These are phyloP conservation scores for Megalopta genalis DNA, from an alignment of 1,140 invertebrate species.

Conservation along the genomic window DNA sequence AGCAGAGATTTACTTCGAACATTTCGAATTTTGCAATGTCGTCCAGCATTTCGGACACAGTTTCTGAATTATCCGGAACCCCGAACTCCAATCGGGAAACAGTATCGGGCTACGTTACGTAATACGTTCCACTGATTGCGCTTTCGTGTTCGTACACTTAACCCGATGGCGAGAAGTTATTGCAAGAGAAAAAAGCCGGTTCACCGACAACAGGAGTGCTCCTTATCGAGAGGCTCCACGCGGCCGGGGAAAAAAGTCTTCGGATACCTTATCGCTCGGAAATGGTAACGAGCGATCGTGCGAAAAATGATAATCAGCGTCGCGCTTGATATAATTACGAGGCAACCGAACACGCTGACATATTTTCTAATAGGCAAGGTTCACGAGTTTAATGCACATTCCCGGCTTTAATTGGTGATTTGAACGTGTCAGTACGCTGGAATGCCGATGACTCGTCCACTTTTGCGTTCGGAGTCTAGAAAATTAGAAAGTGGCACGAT, in stretches of 20 bases:
- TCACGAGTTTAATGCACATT: not conserved
- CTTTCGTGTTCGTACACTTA: conserved; percentile 14
- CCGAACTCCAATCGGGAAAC: not conserved
- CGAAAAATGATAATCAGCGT: conserved; percentile 17
- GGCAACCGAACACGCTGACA: not conserved
- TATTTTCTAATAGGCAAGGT: not conserved
- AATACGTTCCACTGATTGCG: conserved; percentile 7
- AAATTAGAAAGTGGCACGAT: no score
- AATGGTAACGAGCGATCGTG: not conserved
- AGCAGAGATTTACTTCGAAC: not conserved
- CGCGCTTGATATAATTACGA: not conserved
- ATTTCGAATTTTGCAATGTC: not conserved
- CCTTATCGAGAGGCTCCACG: conserved; percentile 1
- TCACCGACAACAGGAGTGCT: not conserved
- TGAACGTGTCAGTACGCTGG: not conserved
- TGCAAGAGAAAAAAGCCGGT: not conserved
- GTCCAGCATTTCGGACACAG: not conserved
- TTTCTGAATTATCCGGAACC: not conserved
- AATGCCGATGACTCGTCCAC: not conserved
- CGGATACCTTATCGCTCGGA: not conserved
- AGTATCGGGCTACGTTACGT: not conserved
- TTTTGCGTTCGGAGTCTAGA: not conserved
- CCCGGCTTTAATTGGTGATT: not conserved
- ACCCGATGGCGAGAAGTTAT: not conserved
- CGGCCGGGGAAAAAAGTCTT: not conserved